These are phyloP conservation scores for Thelaira solivaga DNA, from an alignment of 2,888 invertebrate species.

Conservation along the genomic window DNA sequence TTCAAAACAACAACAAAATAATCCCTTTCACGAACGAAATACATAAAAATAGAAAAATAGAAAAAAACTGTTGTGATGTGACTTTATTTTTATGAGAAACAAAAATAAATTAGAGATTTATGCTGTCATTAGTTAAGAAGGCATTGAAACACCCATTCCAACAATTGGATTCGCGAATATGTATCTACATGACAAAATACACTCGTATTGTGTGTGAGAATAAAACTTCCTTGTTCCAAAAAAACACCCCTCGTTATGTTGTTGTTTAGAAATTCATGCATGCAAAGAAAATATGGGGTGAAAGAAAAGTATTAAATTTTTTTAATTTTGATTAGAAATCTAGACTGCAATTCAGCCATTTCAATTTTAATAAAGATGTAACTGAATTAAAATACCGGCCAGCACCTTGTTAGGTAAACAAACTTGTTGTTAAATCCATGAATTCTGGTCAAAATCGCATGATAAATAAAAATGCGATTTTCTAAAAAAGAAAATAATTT, in stretches of 20 bases:
- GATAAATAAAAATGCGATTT: no score
- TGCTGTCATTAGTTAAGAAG: slow-evolving; percentile 26
- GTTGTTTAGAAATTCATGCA: background rate
- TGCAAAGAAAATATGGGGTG: no score
- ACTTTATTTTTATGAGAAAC: slow-evolving; percentile 36
- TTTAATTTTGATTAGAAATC: background rate
- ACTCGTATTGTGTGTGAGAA: background rate
- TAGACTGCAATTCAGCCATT: background rate
- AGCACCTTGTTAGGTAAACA: no score
- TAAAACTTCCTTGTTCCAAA: background rate
- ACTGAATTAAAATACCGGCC: no score
- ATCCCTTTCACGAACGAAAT: slow-evolving; percentile 5
- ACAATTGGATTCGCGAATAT: slow-evolving; percentile 38
- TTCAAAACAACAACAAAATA: background rate
- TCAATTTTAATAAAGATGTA: no score
- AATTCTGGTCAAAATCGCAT: no score
- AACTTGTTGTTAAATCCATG: no score
- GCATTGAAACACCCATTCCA: slow-evolving; percentile 28
- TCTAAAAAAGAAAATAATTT: no score
- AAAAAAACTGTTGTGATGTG: background rate
- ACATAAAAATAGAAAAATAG: background rate
- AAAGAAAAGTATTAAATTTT: no score
- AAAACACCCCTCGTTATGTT: slow-evolving; percentile 33
- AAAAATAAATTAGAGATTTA: slow-evolving; percentile 30
- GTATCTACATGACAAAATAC: background rate